phyloP scores from a whole-genome alignment of 2,888 invertebrate species.

The Clepsis dumicolana region DNA sequence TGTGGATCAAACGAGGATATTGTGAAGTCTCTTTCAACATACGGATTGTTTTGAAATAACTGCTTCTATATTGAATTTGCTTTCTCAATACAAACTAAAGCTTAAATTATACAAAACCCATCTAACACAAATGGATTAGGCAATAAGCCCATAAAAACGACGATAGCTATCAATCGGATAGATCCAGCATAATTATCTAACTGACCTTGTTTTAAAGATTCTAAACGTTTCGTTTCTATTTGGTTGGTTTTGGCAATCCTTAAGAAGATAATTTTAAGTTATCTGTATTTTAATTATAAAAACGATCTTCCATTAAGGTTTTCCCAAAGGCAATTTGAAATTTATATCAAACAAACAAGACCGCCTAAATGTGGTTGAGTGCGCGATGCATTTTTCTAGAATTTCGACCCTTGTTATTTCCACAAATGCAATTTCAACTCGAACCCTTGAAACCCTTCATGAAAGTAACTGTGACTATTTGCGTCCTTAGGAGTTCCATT shows the following conservation, averaged over 20 bases:
- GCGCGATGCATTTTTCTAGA: not conserved
- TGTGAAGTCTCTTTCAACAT: conserved; percentile 9
- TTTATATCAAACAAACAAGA: no score
- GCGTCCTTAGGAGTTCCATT: not conserved
- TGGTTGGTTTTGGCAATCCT: conserved; percentile 1
- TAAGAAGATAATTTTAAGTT: not conserved
- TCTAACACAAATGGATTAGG: conserved; percentile 34
- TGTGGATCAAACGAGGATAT: conserved; percentile 10
- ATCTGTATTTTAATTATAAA: not conserved
- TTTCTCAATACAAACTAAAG: conserved; percentile 11
- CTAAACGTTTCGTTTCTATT: conserved; percentile 7
- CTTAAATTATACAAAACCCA: conserved; percentile 24
- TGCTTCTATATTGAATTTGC: conserved; percentile 10
- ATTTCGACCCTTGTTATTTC: not conserved
- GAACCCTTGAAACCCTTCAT: not conserved
- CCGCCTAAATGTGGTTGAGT: no score
- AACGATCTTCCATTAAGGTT: not conserved
- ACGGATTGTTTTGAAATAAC: conserved; percentile 11
- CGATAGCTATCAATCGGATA: conserved; percentile 25
- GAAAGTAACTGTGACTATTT: not conserved
- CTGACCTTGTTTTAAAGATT: conserved; percentile 35
- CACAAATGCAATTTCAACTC: not conserved
- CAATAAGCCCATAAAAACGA: conserved; percentile 30
- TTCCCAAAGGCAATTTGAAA: no score
- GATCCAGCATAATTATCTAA: conserved; percentile 37